These are phyloP conservation scores for Numenius arquata DNA, from an alignment of 2,113 vertebrate genomes.

Conservation along the genomic window DNA sequence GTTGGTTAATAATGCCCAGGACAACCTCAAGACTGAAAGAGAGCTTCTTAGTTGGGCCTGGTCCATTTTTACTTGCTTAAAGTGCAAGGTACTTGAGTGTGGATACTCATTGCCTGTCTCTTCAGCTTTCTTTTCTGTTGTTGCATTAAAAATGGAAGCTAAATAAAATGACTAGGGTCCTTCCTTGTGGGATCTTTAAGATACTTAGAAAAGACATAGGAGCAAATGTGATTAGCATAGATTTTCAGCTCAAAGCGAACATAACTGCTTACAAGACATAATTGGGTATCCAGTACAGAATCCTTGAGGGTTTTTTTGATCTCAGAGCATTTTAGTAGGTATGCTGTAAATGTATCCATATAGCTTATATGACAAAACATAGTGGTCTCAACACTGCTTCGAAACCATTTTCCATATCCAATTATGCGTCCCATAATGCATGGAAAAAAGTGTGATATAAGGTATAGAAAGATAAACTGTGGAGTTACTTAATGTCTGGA, in stretches of 20 bases:
- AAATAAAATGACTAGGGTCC: not conserved
- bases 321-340: not conserved
- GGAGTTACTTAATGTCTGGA: not conserved
- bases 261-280: not conserved
- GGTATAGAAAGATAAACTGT: not conserved
- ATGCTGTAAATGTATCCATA: not conserved
- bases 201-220: not conserved
- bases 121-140: not conserved
- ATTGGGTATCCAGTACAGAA: not conserved
- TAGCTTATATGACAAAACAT: not conserved
- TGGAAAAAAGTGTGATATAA: not conserved
- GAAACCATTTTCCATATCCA: not conserved
- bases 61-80: not conserved
- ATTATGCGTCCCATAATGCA: not conserved
- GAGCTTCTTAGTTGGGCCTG: not conserved
- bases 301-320: not conserved
- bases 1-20: not conserved
- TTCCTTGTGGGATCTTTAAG: not conserved
- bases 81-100: not conserved
- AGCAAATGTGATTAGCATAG: not conserved
- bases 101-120: not conserved
- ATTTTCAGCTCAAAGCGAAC: not conserved
- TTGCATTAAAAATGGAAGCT: not conserved
- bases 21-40: not conserved
- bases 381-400: not conserved